Conservation (phyloP, 2,113 vertebrate genomes). For the Rhinogobius similis region DNA sequence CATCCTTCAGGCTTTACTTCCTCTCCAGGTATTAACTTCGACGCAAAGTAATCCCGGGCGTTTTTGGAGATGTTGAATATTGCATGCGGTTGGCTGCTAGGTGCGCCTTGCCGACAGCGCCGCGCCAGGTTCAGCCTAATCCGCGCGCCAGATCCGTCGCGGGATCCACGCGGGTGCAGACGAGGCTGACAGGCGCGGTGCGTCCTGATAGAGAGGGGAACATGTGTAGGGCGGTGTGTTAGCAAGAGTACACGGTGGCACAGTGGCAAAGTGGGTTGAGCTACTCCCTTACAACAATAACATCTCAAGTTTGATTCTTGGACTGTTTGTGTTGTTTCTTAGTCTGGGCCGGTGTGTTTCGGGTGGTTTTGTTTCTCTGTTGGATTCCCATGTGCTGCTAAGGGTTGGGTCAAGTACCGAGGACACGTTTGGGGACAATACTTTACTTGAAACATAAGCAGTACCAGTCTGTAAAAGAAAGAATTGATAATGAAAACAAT, state of each 20-base stretch:
- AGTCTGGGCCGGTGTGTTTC: no score
- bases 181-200: slow-evolving; percentile 1
- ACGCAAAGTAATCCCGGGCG: slow-evolving; percentile 97
- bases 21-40: slow-evolving; percentile 99
- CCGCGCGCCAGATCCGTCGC: slow-evolving; percentile 24
- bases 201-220: neutral
- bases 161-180: slow-evolving; percentile 19
- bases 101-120: slow-evolving; percentile 66
- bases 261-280: neutral
- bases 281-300: neutral
- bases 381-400: no score
- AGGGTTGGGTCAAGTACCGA: no score
- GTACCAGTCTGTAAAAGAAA: no score
- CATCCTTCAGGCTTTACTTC: slow-evolving; percentile 99
- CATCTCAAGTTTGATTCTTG: neutral
- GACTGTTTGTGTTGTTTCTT: no score
- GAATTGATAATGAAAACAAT: no score
- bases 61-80: slow-evolving; percentile 88
- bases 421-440: no score
- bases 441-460: no score
- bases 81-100: slow-evolving; percentile 88
- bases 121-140: slow-evolving; percentile 55
- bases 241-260: neutral
- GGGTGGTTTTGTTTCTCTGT: no score
- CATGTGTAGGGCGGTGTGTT: neutral